These are phyloP conservation scores for Gibbula magus DNA, from an alignment of 2,888 invertebrate species.

Conservation along the genomic window DNA sequence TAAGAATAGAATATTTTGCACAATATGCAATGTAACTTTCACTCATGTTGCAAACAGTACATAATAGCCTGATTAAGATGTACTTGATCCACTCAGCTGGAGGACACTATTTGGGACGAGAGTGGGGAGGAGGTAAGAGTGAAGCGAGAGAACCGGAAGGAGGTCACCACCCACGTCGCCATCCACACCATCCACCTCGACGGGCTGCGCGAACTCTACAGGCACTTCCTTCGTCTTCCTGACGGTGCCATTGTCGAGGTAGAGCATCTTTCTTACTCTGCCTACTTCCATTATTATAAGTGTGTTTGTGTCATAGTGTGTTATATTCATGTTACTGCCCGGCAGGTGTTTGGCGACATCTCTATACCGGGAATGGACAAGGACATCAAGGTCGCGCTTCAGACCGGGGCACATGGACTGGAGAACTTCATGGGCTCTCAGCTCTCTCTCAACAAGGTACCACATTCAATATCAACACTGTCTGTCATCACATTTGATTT, in stretches of 20 bases:
- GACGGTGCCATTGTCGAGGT: constrained; percentile 74
- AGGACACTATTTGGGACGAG: constrained; percentile 68
- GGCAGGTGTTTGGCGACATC: constrained; percentile 73
- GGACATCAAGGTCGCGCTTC: constrained; percentile 65
- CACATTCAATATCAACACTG: not conserved
- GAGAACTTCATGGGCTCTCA: constrained; percentile 64
- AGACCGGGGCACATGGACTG: constrained; percentile 60
- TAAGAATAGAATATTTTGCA: too few species aligned
- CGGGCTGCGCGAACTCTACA: constrained; percentile 70
- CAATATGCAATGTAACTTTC: too few species aligned
- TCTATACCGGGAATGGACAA: constrained; percentile 71
- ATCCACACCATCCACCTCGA: constrained; percentile 72
- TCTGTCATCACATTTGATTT: too few species aligned
- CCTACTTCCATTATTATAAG: not conserved
- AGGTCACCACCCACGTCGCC: constrained; percentile 73
- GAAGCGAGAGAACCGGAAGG: constrained; percentile 41
- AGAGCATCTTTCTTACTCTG: too few species aligned
- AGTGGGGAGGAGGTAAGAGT: constrained; percentile 53
- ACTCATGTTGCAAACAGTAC: not conserved
- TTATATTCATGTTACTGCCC: not conserved
- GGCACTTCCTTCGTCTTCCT: constrained; percentile 72
- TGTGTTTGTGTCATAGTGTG: not conserved
- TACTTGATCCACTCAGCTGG: constrained; percentile 43
- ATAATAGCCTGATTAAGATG: not conserved
- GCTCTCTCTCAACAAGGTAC: not conserved